Evolutionary conservation across 2,797 vertebrate species (phyloP).

Genomic region (Emys orbicularis): DNA sequence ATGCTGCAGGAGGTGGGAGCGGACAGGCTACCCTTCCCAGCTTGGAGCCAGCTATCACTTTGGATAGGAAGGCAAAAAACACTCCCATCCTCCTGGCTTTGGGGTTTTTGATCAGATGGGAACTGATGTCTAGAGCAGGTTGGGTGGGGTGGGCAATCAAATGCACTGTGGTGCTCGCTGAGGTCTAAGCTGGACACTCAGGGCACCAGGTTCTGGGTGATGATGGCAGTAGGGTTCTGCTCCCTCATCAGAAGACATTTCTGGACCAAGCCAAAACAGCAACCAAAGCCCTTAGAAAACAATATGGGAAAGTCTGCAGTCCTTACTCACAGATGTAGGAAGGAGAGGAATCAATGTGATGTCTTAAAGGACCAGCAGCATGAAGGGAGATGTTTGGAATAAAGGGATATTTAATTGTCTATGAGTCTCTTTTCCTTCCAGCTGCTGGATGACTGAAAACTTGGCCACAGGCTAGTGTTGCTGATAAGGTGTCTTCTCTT

Average conservation of each 20-base stretch:
- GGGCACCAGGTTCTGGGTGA: neutral
- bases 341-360: neutral
- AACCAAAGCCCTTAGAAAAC: neutral
- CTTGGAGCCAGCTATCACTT: neutral
- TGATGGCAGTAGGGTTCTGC: neutral
- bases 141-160: neutral
- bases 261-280: neutral
- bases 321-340: neutral
- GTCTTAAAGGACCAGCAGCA: slow-evolving; percentile 25
- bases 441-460: slow-evolving; percentile 29
- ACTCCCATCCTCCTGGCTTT: neutral
- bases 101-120: neutral
- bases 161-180: neutral
- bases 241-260: neutral
- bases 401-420: slow-evolving; percentile 6
- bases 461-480: slow-evolving; percentile 27
- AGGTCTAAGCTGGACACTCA: neutral
- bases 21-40: slow-evolving; percentile 42
- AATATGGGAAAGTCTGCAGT: neutral
- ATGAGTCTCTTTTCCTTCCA: slow-evolving; percentile 28
- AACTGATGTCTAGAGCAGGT: neutral
- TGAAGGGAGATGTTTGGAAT: slow-evolving; percentile 46
- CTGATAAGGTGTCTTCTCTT: neutral
- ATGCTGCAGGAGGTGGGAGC: slow-evolving; percentile 3
- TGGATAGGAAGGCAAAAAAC: neutral